Conservation (phyloP, 2,113 vertebrate genomes). For the Heliornis fulica region DNA sequence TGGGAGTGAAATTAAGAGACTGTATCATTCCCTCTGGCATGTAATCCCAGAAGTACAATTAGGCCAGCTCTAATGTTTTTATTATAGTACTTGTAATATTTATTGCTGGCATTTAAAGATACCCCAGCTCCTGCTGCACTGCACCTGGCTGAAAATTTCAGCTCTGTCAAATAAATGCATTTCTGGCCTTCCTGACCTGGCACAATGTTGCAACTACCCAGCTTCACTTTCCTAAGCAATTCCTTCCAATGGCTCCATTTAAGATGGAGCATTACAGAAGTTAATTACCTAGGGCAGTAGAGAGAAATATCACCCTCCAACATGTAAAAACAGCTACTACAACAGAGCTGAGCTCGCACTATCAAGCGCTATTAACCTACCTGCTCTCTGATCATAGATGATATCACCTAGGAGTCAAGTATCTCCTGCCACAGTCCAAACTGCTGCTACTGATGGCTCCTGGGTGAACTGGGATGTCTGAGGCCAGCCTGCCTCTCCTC, state of each 20-base stretch:
- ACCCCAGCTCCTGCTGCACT: background rate
- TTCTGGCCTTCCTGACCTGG: background rate
- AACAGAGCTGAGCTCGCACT: background rate
- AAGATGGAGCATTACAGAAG: background rate
- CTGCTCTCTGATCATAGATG: background rate
- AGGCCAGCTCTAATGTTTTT: background rate
- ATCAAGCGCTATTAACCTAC: background rate
- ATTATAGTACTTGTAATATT: background rate
- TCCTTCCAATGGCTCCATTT: background rate
- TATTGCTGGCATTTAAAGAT: background rate
- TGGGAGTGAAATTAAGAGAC: background rate
- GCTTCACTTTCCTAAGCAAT: background rate
- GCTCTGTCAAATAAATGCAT: background rate
- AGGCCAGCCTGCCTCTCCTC: background rate
- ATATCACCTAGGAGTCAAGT: background rate
- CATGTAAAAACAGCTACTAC: background rate
- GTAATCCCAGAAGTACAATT: background rate
- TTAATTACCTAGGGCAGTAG: background rate
- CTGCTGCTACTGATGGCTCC: rapidly evolving
- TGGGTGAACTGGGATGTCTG: rapidly evolving
- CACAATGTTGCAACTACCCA: background rate
- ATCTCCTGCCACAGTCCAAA: background rate
- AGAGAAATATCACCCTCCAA: background rate
- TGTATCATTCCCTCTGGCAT: background rate
- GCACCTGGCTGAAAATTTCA: background rate